Conservation (phyloP, 2,797 vertebrate species). For the Silurus aristotelis region DNA sequence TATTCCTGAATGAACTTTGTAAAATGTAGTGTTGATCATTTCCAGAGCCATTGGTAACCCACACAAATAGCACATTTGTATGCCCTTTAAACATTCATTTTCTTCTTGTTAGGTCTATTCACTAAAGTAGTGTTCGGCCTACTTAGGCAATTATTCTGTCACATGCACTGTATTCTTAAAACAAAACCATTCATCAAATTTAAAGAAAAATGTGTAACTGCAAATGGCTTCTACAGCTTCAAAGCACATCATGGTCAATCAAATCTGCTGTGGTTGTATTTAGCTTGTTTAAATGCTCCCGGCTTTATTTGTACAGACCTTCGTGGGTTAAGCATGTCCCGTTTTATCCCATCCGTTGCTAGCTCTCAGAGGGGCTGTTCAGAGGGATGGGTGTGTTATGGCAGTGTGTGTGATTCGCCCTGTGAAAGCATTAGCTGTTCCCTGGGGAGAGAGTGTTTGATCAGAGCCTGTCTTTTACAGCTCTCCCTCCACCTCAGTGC, state of each 20-base stretch:
- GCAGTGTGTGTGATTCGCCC: conserved; percentile 34
- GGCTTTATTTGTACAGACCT: conserved; percentile 31
- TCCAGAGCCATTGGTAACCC: conserved; percentile 8
- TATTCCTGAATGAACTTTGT: conserved; percentile 21
- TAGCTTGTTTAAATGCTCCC: conserved; percentile 39
- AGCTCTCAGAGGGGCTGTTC: conserved; percentile 35
- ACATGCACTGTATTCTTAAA: conserved; percentile 9
- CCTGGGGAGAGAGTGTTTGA: conserved; percentile 51
- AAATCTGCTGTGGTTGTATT: conserved; percentile 38
- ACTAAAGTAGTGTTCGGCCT: conserved; percentile 13
- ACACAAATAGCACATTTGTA: conserved; percentile 6
- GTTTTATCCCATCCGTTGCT: conserved; percentile 38
- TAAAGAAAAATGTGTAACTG: conserved; percentile 22
- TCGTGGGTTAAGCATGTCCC: conserved; percentile 26
- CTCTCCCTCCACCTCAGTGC: conserved; percentile 37
- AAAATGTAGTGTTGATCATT: conserved; percentile 17
- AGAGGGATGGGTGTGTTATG: conserved; percentile 43
- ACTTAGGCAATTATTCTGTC: conserved; percentile 20
- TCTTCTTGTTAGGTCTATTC: conserved; percentile 12
- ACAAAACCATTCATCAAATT: conserved; percentile 21
- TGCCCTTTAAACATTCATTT: conserved; percentile 5
- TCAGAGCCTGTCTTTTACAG: conserved; percentile 38
- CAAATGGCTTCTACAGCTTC: conserved; percentile 5
- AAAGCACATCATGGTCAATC: conserved; percentile 21
- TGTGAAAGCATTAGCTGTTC: conserved; percentile 54